phyloP scores from a whole-genome alignment of 2,888 invertebrate genomes.

The Ophion slaviceki region DNA sequence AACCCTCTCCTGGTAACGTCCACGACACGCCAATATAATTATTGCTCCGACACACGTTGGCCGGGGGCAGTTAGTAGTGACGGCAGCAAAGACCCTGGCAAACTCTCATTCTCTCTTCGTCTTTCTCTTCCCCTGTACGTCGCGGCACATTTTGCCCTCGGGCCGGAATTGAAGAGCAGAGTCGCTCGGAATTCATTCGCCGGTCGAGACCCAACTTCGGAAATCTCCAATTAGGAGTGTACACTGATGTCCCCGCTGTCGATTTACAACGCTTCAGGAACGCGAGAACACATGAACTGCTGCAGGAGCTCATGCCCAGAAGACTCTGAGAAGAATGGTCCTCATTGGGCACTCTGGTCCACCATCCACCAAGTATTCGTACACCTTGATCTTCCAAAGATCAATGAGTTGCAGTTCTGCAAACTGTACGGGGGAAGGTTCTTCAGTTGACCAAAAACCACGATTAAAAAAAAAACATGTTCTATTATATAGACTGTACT shows the following conservation, averaged over 20 bases:
- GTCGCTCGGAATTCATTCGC: constrained; percentile 78
- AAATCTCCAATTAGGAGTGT: constrained; percentile 78
- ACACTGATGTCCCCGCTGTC: constrained; percentile 43
- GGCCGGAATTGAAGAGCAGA: constrained; percentile 79
- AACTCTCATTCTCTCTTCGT: constrained; percentile 48
- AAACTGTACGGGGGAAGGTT: not conserved
- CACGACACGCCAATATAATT: constrained; percentile 77
- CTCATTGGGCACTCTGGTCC: not conserved
- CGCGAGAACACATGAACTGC: constrained; percentile 47
- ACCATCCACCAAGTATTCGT: not conserved
- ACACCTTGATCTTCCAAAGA: not conserved
- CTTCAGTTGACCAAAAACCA: no score
- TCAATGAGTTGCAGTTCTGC: not conserved
- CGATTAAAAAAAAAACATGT: no score
- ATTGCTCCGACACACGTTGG: constrained; percentile 78
- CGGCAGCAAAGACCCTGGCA: constrained; percentile 65
- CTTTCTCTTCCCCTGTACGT: constrained; percentile 20
- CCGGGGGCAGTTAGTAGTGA: constrained; percentile 67
- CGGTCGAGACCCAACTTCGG: constrained; percentile 75
- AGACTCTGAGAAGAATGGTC: no score
- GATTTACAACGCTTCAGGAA: constrained; percentile 51
- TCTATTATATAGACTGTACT: no score
- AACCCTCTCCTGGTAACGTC: constrained; percentile 51
- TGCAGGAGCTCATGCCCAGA: not conserved
- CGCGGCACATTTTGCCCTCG: constrained; percentile 71